Base-by-base conservation (phyloP, 2,888 invertebrate genomes). In the Cinara cedri region DNA sequence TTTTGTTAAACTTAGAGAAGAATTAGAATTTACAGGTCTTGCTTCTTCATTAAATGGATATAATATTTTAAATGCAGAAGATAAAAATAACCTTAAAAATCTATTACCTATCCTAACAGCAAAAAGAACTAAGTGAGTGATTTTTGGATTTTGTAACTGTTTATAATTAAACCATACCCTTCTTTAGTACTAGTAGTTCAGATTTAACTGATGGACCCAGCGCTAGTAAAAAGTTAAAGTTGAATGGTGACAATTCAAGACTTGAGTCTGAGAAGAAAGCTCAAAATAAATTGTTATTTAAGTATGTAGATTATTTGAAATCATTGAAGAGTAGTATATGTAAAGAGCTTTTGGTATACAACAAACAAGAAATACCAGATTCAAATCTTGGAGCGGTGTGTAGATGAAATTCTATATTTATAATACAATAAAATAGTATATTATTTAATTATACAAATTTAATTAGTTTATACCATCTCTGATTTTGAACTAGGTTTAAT, bases 11-110 rank as follows among this genome's bases (percentile, higher is more conserved):
- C 84, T 90, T 1, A 88, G 96, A 55, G 88, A 89, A 24, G 91
- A 92, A 11, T 86, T 96, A 3, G 89, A 90, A 19, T 98, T 91
- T 86, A 90, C 89, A 84, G 92, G 90, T 54, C 87, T 88, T 14
- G 95, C 92, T 0, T 90, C 91, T 81, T 87, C 87, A 83, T 86
- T 98, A 34, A 92, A 93, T n/a, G 97, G 97, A 0, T 93, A 91
- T 85, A 88, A 89, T 16, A 85, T 85, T 0, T 87, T 98, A 3
- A 89, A 87, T 11, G 88, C 89, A 82, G 92, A 92, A n/a, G 95
- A 95, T 85, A 89, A 92, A 85, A 85, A 86, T 14, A 87, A 87
- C 71, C 87, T 94, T 0, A 90, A 89, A 83, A 87, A 88, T 62
- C 87, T 89, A 80, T 85, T 96, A 68, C 91, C 91, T 89, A 91